Conservation (phyloP, 2,113 vertebrate species). For the Scomber scombrus region DNA sequence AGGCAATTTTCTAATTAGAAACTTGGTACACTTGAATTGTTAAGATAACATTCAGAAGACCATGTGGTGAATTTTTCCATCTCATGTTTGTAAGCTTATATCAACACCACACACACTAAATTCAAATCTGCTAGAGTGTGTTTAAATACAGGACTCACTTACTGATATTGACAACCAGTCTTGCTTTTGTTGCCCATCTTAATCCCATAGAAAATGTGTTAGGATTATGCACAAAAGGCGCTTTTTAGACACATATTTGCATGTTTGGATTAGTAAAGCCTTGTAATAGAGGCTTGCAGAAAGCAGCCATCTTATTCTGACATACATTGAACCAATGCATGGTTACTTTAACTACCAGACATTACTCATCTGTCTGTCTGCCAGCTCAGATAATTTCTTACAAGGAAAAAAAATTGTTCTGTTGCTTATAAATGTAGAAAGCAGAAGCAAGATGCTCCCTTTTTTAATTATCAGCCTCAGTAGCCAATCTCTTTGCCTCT, state of each 20-base stretch:
- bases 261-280: constrained; percentile 69
- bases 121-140: background rate
- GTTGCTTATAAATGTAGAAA: constrained; percentile 58
- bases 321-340: constrained; percentile 42
- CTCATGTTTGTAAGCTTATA: background rate
- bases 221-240: constrained; percentile 62
- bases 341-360: constrained; percentile 50
- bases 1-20: background rate
- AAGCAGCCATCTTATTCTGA: constrained; percentile 55
- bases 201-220: constrained; percentile 50
- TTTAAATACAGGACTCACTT: constrained; percentile 23
- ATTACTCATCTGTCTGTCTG: constrained; percentile 57
- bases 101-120: background rate
- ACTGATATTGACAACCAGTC: constrained; percentile 40
- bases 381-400: constrained; percentile 63
- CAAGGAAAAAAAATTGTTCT: constrained; percentile 55
- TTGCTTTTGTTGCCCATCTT: constrained; percentile 27
- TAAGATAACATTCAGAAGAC: background rate
- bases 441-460: constrained; percentile 35
- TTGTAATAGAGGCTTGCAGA: constrained; percentile 65
- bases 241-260: constrained; percentile 69
- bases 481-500: constrained; percentile 51
- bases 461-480: constrained; percentile 70
- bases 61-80: background rate
- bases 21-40: background rate